Base-by-base conservation (phyloP, 2,797 vertebrate species). In the Sebastes itinus region DNA sequence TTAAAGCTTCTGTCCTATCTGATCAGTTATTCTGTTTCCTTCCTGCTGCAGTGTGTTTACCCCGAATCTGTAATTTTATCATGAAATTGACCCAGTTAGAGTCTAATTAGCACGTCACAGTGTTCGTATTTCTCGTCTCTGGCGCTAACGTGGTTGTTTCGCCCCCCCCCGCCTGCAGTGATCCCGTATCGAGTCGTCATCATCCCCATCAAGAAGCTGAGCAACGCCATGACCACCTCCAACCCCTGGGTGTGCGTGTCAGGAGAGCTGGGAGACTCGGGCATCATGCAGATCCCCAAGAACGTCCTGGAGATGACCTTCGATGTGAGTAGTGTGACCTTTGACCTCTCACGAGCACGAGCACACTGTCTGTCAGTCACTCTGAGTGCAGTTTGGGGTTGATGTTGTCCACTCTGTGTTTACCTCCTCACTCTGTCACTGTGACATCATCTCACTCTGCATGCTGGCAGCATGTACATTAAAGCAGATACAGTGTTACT, bases 241-340 rank as follows among this genome's bases (percentile, higher is more conserved):
- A 98, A 99, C 86, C 98, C 98, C 0, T 99, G 98, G 98, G 96
- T 99, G 75, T 98, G 98, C 68, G 97, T 98, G 4, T 98, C 97
- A 0, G 98, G 98, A 28, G 97, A 98, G 35, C 94, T 98, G 8
- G 97, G 97, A 22, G 98, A 98, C 86, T 98, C 97, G 0, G 97
- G 97, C 0, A 86, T 97, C 59, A 97, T 97, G 96, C 97, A 98
- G 93, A 98, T 98, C 84, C 97, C 97, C 28, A 99, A 98, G 94
- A 99, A 97, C 63, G 94, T 97, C 75, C 95, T 99, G n/a, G 98
- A 99, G 93, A 98, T 98, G 97, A 97, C 97, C 0, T 99, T 99
- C 81, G 97, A 99, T 85, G 98, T 99, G 87, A 93, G 97, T 94
- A 6, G 3, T 46, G 30, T 71, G 35, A 79, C 68, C 52, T 83